Conservation (phyloP, 2,113 vertebrate genomes). For the Aythya baeri region DNA sequence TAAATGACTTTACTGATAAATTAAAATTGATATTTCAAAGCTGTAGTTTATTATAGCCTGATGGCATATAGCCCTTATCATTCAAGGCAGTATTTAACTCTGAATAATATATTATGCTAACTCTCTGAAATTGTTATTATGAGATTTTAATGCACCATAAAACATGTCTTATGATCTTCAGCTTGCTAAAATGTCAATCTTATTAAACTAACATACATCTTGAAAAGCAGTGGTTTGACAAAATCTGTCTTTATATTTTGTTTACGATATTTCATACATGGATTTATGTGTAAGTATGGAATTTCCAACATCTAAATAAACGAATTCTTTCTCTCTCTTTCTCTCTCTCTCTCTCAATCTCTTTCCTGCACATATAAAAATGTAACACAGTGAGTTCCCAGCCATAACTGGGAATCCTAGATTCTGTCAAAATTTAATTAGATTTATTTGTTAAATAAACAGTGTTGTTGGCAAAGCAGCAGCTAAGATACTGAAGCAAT, state of each 20-base stretch:
- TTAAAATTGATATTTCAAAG: slow-evolving; percentile 61
- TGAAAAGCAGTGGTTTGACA: slow-evolving; percentile 7
- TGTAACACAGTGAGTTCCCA: not conserved
- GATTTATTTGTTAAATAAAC: not conserved
- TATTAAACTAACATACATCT: not conserved
- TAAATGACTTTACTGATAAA: slow-evolving; percentile 62
- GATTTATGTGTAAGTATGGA: not conserved
- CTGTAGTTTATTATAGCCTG: slow-evolving; percentile 30
- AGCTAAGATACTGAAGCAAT: not conserved
- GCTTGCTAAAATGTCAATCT: slow-evolving; percentile 9
- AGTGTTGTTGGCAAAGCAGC: not conserved
- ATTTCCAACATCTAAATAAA: not conserved
- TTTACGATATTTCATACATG: not conserved
- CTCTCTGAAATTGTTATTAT: slow-evolving; percentile 45
- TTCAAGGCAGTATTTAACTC: slow-evolving; percentile 62
- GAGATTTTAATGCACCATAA: slow-evolving; percentile 59
- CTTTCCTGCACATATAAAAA: not conserved
- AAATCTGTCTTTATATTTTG: not conserved
- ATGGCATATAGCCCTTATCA: slow-evolving; percentile 51
- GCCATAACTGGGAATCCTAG: not conserved
- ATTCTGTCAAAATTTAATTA: not conserved
- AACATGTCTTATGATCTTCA: slow-evolving; percentile 44
- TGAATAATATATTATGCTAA: slow-evolving; percentile 59
- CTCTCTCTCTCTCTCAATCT: too few relatives aligned
- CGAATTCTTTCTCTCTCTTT: not conserved